phyloP scores from a whole-genome alignment of 2,113 vertebrate species.

The Anhinga rufa region DNA sequence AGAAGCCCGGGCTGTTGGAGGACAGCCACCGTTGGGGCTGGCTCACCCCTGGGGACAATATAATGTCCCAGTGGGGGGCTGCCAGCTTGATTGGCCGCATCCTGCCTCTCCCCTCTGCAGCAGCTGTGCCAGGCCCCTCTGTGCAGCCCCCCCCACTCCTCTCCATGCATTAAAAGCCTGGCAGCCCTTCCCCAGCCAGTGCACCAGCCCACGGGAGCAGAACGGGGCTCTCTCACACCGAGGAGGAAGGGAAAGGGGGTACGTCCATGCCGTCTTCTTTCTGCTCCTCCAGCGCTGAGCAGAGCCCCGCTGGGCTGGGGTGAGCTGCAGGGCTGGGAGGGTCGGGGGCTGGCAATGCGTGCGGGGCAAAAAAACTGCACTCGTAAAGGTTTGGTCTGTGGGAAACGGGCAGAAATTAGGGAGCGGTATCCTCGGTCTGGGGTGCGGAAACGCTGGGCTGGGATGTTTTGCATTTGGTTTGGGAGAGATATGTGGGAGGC shows the following conservation, averaged over 20 bases:
- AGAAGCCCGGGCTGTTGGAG: background rate
- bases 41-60: background rate
- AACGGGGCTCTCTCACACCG: background rate
- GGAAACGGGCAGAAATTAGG: background rate
- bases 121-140: background rate
- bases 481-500: background rate
- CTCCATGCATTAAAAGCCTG: background rate
- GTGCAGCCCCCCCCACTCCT: background rate
- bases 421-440: background rate
- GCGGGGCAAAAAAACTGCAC: background rate
- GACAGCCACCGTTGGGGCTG: background rate
- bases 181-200: background rate
- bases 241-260: background rate
- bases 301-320: background rate
- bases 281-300: background rate
- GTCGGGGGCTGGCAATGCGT: accelerated
- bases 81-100: background rate
- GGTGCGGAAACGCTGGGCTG: background rate
- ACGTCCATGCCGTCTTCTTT: background rate
- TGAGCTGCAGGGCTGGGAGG: background rate
- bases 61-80: background rate
- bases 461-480: background rate
- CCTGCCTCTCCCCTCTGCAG: background rate
- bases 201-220: background rate
- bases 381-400: background rate